Evolutionary conservation across 2,888 invertebrate genomes (phyloP).

Genomic region (Drosophila nr. medialis): DNA sequence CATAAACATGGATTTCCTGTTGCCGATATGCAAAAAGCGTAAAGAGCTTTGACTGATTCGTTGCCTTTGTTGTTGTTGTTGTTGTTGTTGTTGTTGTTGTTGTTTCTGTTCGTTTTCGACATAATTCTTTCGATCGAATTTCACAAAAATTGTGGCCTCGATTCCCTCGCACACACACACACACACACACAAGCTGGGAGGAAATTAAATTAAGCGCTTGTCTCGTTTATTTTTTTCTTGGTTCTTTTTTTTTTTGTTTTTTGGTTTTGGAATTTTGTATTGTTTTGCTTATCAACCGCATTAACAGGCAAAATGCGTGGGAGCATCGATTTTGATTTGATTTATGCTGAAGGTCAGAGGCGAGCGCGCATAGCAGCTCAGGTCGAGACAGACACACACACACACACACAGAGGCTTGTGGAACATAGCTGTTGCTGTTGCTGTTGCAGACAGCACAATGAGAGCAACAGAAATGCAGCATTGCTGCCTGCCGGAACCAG

Average conservation of each 20-base stretch:
- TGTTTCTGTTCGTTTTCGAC: slow-evolving; percentile 45
- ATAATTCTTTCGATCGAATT: slow-evolving; percentile 78
- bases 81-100: slow-evolving; percentile 32
- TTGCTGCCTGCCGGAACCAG: slow-evolving; percentile 51
- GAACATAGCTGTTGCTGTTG: slow-evolving; percentile 15
- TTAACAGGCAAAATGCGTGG: slow-evolving; percentile 57
- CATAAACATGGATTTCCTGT: slow-evolving; percentile 79
- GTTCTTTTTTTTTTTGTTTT: background rate
- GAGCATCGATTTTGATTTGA: slow-evolving; percentile 66
- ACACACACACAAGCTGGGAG: slow-evolving; percentile 24
- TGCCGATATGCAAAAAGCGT: slow-evolving; percentile 73
- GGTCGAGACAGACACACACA: slow-evolving; percentile 1
- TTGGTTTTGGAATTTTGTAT: slow-evolving; percentile 25
- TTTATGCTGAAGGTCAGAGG: slow-evolving; percentile 67
- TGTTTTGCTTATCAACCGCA: slow-evolving; percentile 54
- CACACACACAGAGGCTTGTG: background rate
- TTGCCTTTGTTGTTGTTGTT: slow-evolving; percentile 43
- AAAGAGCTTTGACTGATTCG: slow-evolving; percentile 64
- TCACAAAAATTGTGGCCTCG: slow-evolving; percentile 64
- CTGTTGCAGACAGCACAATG: slow-evolving; percentile 31
- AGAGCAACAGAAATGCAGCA: slow-evolving; percentile 26
- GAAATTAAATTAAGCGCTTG: slow-evolving; percentile 71
- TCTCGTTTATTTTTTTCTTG: slow-evolving; percentile 44
- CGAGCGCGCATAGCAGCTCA: slow-evolving; percentile 15
- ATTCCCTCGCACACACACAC: slow-evolving; percentile 16